A percentile compares a stretch with the other conserved stretches of the same genome.
These are phyloP conservation scores for Grantiella picta DNA, from an alignment of 2,113 vertebrate genomes.

Conservation along the genomic window DNA sequence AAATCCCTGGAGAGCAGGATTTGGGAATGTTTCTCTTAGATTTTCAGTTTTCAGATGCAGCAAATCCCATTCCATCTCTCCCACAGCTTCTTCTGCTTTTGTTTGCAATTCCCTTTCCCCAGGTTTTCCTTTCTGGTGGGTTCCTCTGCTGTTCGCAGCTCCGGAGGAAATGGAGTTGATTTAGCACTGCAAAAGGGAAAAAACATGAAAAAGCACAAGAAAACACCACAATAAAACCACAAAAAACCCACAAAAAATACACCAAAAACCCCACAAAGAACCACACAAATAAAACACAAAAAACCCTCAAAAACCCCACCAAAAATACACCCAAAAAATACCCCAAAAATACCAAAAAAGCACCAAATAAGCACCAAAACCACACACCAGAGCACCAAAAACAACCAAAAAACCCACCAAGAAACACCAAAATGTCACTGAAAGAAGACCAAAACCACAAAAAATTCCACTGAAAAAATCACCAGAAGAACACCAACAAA, in stretches of 20 bases:
- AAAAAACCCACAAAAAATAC: accelerated
- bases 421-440: neutral
- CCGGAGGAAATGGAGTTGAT: neutral
- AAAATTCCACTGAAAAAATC: too few relatives aligned
- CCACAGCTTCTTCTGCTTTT: neutral
- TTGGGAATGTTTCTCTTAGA: neutral
- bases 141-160: neutral
- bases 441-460: too few relatives aligned
- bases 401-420: too few relatives aligned
- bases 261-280: too few relatives aligned
- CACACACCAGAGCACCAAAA: too few relatives aligned
- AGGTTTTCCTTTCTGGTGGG: neutral
- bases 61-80: neutral
- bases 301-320: neutral
- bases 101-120: neutral
- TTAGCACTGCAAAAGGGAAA: neutral
- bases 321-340: neutral
- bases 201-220: too few relatives aligned
- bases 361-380: too few relatives aligned
- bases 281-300: neutral
- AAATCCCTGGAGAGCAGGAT: neutral
- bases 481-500: too few relatives aligned
- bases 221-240: too few relatives aligned
- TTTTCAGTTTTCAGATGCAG: neutral
- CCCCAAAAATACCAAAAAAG: neutral